Conservation (phyloP, 2,888 invertebrate genomes). For the Lasioglossum vierecki region DNA sequence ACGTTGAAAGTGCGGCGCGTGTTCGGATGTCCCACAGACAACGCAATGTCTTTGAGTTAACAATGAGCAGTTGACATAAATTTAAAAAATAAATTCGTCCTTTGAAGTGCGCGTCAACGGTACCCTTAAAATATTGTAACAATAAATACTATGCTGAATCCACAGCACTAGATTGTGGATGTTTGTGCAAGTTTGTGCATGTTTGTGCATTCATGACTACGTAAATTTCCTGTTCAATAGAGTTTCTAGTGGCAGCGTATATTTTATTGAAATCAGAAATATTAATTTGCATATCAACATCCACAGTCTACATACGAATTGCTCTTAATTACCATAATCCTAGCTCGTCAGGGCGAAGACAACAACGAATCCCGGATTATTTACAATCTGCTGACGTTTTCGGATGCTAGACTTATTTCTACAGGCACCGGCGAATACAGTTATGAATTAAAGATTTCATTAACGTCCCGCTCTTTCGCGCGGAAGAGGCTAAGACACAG, state of each 20-base stretch:
- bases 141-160: constrained; percentile 48
- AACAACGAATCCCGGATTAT: constrained; percentile 30
- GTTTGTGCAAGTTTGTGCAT: too few relatives aligned
- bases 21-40: background rate
- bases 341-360: background rate
- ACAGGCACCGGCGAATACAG: background rate
- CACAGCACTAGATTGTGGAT: background rate
- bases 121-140: background rate
- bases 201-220: background rate
- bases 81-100: constrained; percentile 15
- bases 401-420: background rate
- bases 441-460: constrained; percentile 51
- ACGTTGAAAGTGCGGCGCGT: constrained; percentile 24
- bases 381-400: constrained; percentile 27
- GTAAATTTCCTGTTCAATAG: background rate
- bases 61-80: background rate
- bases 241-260: background rate
- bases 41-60: background rate
- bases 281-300: background rate
- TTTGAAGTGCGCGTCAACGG: background rate
- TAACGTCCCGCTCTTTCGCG: constrained; percentile 33
- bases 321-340: background rate
- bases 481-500: constrained; percentile 44
- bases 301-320: background rate
- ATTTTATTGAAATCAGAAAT: background rate